Evolutionary conservation across 2,797 vertebrate species (phyloP).

Genomic region (Enteromius fasciolatus): DNA sequence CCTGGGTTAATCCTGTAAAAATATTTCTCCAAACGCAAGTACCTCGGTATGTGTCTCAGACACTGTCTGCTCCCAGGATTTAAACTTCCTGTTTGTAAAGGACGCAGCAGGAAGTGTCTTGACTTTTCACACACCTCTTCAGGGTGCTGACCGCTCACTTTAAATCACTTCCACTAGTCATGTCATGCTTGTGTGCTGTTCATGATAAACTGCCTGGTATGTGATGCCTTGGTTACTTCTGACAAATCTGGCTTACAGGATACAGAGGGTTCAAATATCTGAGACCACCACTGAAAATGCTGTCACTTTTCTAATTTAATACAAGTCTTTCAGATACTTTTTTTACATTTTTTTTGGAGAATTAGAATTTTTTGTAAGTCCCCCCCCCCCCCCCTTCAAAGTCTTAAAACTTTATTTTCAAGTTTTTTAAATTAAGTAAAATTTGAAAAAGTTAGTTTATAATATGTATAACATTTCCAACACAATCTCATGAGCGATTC

Average conservation of each 20-base stretch:
- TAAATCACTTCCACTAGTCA: slow-evolving; percentile 31
- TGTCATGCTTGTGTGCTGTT: slow-evolving; percentile 20
- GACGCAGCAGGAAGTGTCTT: slow-evolving; percentile 52
- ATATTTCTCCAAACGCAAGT: slow-evolving; percentile 57
- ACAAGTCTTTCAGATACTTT: not conserved
- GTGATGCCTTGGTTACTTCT: slow-evolving; percentile 23
- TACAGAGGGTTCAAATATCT: not conserved
- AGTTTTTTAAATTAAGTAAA: no score
- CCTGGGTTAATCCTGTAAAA: slow-evolving; percentile 60
- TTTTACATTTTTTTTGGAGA: not conserved
- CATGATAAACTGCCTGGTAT: slow-evolving; percentile 15
- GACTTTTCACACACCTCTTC: slow-evolving; percentile 55
- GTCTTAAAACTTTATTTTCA: not conserved
- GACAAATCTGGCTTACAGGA: slow-evolving; percentile 7
- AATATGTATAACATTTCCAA: no score
- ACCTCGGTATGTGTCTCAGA: slow-evolving; percentile 58
- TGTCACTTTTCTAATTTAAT: not conserved
- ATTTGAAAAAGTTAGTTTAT: no score
- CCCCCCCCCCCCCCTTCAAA: no score
- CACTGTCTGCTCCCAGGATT: slow-evolving; percentile 62
- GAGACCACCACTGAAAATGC: not conserved
- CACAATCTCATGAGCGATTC: no score
- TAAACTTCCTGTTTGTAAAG: slow-evolving; percentile 55
- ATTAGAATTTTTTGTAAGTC: no score
- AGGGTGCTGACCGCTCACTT: slow-evolving; percentile 34